Conservation (phyloP, 2,113 vertebrate genomes). For the Notothenia coriiceps region DNA sequence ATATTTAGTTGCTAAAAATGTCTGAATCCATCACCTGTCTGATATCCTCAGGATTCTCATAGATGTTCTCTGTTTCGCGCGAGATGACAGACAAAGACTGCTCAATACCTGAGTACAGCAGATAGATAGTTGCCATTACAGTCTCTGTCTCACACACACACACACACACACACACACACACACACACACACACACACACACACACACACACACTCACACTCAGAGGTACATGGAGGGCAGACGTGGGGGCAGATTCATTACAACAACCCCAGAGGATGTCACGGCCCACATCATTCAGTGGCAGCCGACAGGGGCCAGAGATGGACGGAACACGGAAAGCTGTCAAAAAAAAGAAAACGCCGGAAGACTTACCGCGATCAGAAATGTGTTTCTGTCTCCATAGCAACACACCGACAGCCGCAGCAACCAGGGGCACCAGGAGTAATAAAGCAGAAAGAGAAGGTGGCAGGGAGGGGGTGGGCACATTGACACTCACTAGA, state of each 20-base stretch:
- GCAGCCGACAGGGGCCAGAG: slow-evolving; percentile 66
- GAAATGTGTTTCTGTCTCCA: slow-evolving; percentile 84
- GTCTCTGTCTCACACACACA: not conserved
- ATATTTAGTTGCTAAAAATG: slow-evolving; percentile 33
- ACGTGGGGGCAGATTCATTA: slow-evolving; percentile 68
- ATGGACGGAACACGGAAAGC: slow-evolving; percentile 65
- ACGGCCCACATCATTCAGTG: slow-evolving; percentile 69
- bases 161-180: slow-evolving; percentile 25
- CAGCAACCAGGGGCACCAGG: slow-evolving; percentile 82
- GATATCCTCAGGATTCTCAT: slow-evolving; percentile 84
- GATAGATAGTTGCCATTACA: slow-evolving; percentile 38
- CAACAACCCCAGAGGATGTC: slow-evolving; percentile 73
- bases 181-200: slow-evolving; percentile 18
- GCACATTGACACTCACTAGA: slow-evolving; percentile 44
- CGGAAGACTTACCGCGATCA: slow-evolving; percentile 79
- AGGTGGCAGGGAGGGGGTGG: slow-evolving; percentile 56
- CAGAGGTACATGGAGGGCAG: slow-evolving; percentile 8
- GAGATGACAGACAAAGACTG: slow-evolving; percentile 79
- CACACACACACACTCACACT: slow-evolving; percentile 7
- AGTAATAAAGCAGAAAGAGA: slow-evolving; percentile 82
- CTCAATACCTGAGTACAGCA: slow-evolving; percentile 74
- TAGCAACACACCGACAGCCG: slow-evolving; percentile 83
- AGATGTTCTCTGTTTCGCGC: slow-evolving; percentile 82
- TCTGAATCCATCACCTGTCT: slow-evolving; percentile 81
- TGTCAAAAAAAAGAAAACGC: slow-evolving; percentile 66